Conservation (phyloP, 2,797 vertebrate species). For the Danio tinwini region DNA sequence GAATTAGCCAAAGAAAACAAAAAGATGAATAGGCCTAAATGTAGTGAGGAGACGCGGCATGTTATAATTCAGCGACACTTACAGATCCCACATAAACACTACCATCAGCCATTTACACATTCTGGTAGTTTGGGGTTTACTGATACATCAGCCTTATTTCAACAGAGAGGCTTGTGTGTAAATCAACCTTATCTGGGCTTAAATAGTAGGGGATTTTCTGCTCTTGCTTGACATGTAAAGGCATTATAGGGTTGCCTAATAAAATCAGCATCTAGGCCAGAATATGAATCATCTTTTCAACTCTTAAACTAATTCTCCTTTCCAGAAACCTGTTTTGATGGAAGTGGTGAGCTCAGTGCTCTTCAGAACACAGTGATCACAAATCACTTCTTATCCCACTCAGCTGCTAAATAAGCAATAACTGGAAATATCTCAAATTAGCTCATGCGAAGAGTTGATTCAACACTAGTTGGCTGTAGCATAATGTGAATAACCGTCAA, state of each 20-base stretch:
- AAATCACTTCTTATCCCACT: constrained; percentile 52
- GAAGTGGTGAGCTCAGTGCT: constrained; percentile 52
- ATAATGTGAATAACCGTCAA: constrained; percentile 26
- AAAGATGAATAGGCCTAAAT: constrained; percentile 57
- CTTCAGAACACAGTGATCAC: constrained; percentile 54
- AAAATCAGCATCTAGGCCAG: constrained; percentile 38
- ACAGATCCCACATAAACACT: constrained; percentile 37
- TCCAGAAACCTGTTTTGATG: constrained; percentile 59
- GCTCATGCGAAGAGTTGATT: constrained; percentile 42
- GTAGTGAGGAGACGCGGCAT: constrained; percentile 58
- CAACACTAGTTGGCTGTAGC: constrained; percentile 17
- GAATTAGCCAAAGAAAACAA: constrained; percentile 59
- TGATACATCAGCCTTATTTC: constrained; percentile 7
- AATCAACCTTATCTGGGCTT: constrained; percentile 33
- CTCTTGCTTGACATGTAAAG: constrained; percentile 43
- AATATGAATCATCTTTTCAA: constrained; percentile 46
- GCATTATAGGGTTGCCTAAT: constrained; percentile 42
- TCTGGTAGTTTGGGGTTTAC: constrained; percentile 10
- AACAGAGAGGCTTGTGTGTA: constrained; percentile 17
- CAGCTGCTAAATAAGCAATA: constrained; percentile 54
- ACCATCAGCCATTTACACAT: neutral
- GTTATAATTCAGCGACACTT: constrained; percentile 75
- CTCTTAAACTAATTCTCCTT: constrained; percentile 44
- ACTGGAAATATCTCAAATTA: constrained; percentile 50
- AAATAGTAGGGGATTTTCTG: constrained; percentile 31